Evolutionary conservation across 1,140 invertebrate species (phyloP).

Genomic region (Manduca sexta): DNA sequence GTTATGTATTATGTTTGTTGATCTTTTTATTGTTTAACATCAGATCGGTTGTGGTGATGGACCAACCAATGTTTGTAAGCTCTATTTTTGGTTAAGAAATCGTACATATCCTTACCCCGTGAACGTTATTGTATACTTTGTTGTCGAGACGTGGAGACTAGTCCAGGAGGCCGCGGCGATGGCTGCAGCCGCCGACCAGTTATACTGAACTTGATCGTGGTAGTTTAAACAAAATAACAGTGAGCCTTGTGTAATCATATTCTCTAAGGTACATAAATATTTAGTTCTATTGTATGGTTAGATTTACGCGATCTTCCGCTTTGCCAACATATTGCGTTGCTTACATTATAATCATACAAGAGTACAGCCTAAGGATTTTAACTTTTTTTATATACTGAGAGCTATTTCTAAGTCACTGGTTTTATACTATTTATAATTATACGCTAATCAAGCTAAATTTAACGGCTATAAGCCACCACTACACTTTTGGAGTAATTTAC

Average conservation of each 20-base stretch:
- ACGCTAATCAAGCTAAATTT: conserved; percentile 45
- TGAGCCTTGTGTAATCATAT: conserved; percentile 68
- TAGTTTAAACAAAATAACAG: conserved; percentile 52
- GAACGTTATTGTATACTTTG: conserved; percentile 51
- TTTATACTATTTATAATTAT: conserved; percentile 63
- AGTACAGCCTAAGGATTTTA: conserved; percentile 73
- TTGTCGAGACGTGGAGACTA: conserved; percentile 37
- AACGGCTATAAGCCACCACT: conserved; percentile 53
- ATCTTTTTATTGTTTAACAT: conserved; percentile 39
- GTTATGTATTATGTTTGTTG: conserved; percentile 39
- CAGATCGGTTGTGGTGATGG: conserved; percentile 57
- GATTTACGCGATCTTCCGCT: conserved; percentile 69
- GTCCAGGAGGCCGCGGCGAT: conserved; percentile 29
- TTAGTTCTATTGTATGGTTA: conserved; percentile 71
- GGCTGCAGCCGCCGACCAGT: conserved; percentile 30
- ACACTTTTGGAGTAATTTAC: conserved; percentile 70
- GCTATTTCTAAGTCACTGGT: conserved; percentile 71
- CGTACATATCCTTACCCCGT: conserved; percentile 69
- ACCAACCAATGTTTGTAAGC: conserved; percentile 45
- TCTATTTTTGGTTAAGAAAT: conserved; percentile 47
- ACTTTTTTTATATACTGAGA: conserved; percentile 69
- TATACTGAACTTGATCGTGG: conserved; percentile 32
- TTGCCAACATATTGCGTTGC: conserved; percentile 71
- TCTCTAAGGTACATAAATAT: conserved; percentile 69
- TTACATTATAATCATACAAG: conserved; percentile 70